Evolutionary conservation across 2,113 vertebrate species (phyloP), one percentile per base, ranked within the genome.

Genomic region (Sceloporus undulatus): DNA sequence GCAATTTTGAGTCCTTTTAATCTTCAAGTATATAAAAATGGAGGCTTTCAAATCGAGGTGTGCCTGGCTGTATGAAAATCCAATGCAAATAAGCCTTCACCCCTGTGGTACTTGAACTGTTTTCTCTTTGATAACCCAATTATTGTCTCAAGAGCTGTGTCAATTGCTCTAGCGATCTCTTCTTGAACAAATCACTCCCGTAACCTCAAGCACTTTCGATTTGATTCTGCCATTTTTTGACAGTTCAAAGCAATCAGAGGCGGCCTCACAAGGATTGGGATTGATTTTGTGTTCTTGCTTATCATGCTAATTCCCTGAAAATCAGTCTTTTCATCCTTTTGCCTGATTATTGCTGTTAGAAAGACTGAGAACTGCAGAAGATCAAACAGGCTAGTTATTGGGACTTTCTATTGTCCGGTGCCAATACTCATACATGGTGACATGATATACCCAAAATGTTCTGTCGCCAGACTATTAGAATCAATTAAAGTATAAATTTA

Each of bases 101-200:
- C 98, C 98, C 98, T 97, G 98, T 98, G 98, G 98, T 99, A 99
- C 98, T 99, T 98, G 98, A 99, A 99, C 98, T 99, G 99, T 99
- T 99, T 99, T 99, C 98, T 98, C 99, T 99, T 99, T 99, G 99
- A 99, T 99, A 99, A 99, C 99, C 98, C 98, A 99, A 99, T 99
- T 99, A 99, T 99, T 99, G 98, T 99, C 98, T 99, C 98, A 98
- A 99, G 98, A 99, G 98, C 98, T 99, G 98, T 99, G 99, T 99
- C 99, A 99, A 99, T 99, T 99, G 99, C 98, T 98, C 98, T 96
- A 98, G 98, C 98, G 98, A 99, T 99, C 98, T 98, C 98, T 99
- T 99, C 98, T 99, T 99, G 98, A 99, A 99, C 98, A 99, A 99
- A 99, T 99, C 98, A 99, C 98, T 99, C 98, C 99, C 97, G 98